Evolutionary conservation across 2,797 vertebrate species (phyloP).

Genomic region (Sciurus carolinensis): DNA sequence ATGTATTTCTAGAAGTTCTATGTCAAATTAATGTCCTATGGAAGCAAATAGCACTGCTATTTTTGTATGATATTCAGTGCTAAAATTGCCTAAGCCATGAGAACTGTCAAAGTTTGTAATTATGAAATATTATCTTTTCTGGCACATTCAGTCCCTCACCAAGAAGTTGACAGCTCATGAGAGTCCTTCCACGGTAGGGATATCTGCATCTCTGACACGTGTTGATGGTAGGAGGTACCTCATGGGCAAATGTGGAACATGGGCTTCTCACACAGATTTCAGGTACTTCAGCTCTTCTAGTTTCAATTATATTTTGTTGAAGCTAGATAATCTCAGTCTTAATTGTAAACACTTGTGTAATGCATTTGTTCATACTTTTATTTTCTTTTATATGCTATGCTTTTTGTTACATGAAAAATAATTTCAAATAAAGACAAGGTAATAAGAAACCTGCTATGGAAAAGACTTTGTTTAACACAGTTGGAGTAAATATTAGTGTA

Average conservation of each 20-base stretch:
- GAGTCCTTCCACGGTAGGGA: slow-evolving; percentile 67
- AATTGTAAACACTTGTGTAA: slow-evolving; percentile 78
- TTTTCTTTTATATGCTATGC: slow-evolving; percentile 79
- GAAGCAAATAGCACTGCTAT: slow-evolving; percentile 71
- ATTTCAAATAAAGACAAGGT: slow-evolving; percentile 73
- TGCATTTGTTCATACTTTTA: slow-evolving; percentile 82
- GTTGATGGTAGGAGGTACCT: slow-evolving; percentile 32
- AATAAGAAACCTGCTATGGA: slow-evolving; percentile 83
- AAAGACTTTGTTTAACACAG: slow-evolving; percentile 83
- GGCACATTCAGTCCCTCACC: slow-evolving; percentile 80
- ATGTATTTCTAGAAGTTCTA: not conserved
- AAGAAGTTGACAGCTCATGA: slow-evolving; percentile 79
- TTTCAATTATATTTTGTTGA: slow-evolving; percentile 82
- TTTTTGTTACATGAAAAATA: slow-evolving; percentile 82
- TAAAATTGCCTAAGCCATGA: slow-evolving; percentile 79
- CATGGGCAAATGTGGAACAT: slow-evolving; percentile 62
- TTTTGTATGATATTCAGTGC: slow-evolving; percentile 74
- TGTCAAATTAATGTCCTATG: not conserved
- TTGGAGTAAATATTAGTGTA: slow-evolving; percentile 83
- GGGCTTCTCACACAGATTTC: slow-evolving; percentile 70
- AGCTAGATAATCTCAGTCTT: slow-evolving; percentile 73
- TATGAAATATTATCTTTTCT: slow-evolving; percentile 81
- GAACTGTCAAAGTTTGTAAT: slow-evolving; percentile 82
- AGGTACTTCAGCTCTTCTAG: slow-evolving; percentile 72
- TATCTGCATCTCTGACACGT: slow-evolving; percentile 77